Conservation (phyloP, 2,888 invertebrate genomes). For the Drosophila fungiperda region DNA sequence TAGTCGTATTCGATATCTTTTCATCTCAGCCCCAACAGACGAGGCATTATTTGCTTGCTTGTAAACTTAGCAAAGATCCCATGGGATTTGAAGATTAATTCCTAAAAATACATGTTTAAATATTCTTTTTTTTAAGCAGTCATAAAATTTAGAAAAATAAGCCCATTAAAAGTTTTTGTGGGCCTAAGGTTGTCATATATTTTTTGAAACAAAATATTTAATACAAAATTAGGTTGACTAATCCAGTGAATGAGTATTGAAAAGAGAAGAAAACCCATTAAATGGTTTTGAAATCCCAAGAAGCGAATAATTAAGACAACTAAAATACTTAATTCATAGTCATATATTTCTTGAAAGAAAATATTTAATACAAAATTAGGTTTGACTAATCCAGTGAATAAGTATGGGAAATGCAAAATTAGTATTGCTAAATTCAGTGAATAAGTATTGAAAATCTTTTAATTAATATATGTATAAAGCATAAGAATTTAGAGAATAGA, state of each 20-base stretch:
- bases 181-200: neutral
- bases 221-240: no score
- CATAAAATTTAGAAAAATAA: neutral
- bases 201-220: no score
- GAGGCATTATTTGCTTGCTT: neutral
- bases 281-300: neutral
- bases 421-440: conserved; percentile 39
- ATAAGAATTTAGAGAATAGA: conserved; percentile 4
- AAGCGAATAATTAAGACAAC: neutral
- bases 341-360: neutral
- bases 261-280: neutral
- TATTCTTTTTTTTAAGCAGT: neutral
- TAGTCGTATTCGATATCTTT: neutral
- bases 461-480: neutral
- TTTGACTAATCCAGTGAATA: neutral
- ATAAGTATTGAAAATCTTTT: conserved; percentile 46
- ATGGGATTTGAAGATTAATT: neutral
- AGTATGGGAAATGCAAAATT: conserved; percentile 29
- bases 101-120: conserved; percentile 9
- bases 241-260: no score
- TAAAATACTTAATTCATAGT: neutral
- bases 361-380: neutral
- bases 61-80: conserved; percentile 2
- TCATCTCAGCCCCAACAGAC: neutral
- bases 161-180: neutral